A percentile compares a stretch with the other conserved stretches of the same genome.
These are phyloP conservation scores for Anableps anableps DNA, from an alignment of 2,797 vertebrate genomes.

Conservation along the genomic window DNA sequence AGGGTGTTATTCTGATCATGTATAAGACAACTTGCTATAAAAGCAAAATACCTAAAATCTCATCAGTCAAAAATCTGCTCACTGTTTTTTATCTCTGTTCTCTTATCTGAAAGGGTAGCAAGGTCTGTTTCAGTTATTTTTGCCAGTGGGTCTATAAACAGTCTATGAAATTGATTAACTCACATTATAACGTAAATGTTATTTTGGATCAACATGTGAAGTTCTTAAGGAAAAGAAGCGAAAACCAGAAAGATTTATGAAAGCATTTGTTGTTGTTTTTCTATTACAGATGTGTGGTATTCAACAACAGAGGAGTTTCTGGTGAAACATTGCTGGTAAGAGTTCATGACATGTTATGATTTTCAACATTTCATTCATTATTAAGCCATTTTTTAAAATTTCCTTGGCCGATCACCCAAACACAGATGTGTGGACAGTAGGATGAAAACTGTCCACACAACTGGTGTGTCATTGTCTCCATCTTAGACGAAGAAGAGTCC, in stretches of 20 bases:
- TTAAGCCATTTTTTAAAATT: neutral
- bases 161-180: neutral
- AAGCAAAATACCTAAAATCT: neutral
- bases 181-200: neutral
- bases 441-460: no score
- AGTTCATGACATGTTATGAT: neutral
- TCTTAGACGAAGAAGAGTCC: slow-evolving; percentile 35
- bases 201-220: neutral
- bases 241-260: neutral
- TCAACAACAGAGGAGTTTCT: slow-evolving; percentile 95
- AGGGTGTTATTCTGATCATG: neutral
- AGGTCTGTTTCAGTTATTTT: no score
- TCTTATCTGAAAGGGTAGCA: neutral
- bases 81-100: no score
- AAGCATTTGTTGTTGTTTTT: slow-evolving; percentile 13
- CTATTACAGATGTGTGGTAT: slow-evolving; percentile 92
- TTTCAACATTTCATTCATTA: neutral
- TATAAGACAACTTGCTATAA: neutral
- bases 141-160: neutral
- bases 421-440: neutral
- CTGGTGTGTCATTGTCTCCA: slow-evolving; percentile 8
- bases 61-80: neutral
- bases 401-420: neutral
- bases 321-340: slow-evolving; percentile 97
- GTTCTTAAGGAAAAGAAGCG: neutral